Evolutionary conservation across 2,113 vertebrate species (phyloP).

Genomic region (Macrotis lagotis): DNA sequence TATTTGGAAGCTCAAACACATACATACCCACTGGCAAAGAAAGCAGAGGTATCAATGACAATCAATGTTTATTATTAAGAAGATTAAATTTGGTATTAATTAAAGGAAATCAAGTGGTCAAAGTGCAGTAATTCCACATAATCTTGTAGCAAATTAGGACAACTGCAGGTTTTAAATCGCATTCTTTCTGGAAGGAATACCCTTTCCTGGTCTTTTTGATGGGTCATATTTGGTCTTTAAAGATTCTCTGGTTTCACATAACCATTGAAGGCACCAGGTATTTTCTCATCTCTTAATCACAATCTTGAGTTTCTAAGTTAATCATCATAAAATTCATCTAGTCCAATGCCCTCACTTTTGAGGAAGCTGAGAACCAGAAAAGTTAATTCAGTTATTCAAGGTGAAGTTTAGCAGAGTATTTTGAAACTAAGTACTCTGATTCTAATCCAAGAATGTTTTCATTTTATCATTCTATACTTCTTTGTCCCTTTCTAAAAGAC

Average conservation of each 20-base stretch:
- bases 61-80: slow-evolving; percentile 62
- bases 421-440: neutral
- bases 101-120: slow-evolving; percentile 54
- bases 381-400: neutral
- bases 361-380: neutral
- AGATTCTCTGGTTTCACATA: neutral
- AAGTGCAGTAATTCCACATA: slow-evolving; percentile 5
- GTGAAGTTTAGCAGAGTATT: neutral
- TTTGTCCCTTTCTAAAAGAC: neutral
- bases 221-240: neutral
- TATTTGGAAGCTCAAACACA: slow-evolving; percentile 44
- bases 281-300: neutral
- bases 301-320: neutral
- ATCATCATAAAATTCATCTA: neutral
- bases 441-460: neutral
- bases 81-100: slow-evolving; percentile 64
- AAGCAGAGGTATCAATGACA: slow-evolving; percentile 18
- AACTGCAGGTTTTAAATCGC: slow-evolving; percentile 39
- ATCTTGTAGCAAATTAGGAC: neutral
- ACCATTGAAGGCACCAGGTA: neutral
- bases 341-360: neutral
- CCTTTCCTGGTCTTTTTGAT: neutral
- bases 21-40: slow-evolving; percentile 36
- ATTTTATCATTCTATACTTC: neutral
- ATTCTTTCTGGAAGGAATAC: slow-evolving; percentile 44